Evolutionary conservation across 2,888 invertebrate species (phyloP).

Genomic region (Syritta pipiens): DNA sequence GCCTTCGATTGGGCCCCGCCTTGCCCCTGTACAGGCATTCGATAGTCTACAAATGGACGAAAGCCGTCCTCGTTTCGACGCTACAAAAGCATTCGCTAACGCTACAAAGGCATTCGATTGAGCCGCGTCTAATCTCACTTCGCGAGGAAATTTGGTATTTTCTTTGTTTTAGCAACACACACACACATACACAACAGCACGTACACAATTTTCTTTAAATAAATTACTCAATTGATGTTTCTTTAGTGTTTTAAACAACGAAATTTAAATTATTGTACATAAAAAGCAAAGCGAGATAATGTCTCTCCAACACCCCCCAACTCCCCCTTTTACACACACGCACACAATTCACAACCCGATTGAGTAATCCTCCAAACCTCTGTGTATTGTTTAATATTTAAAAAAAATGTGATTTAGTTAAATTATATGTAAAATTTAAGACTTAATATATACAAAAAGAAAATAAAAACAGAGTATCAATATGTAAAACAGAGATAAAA

Average conservation of each 20-base stretch:
- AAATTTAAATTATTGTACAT: slow-evolving; percentile 28
- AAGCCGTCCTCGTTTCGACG: no score
- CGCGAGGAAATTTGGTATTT: not conserved
- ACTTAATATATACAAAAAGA: slow-evolving; percentile 60
- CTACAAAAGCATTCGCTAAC: no score
- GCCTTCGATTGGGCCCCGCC: no score
- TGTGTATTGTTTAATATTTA: slow-evolving; percentile 63
- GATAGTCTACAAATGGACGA: no score
- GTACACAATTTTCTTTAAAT: not conserved
- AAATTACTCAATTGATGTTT: slow-evolving; percentile 14
- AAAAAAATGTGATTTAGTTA: slow-evolving; percentile 69
- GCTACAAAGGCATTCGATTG: no score
- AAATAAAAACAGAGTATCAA: slow-evolving; percentile 23
- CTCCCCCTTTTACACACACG: no score
- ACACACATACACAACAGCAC: not conserved
- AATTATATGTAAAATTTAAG: slow-evolving; percentile 66
- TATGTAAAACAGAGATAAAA: not conserved
- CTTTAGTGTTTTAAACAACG: slow-evolving; percentile 23
- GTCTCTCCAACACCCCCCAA: no score
- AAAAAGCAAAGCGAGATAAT: slow-evolving; percentile 2
- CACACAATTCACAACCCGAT: slow-evolving; percentile 63
- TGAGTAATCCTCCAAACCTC: slow-evolving; percentile 46
- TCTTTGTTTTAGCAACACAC: slow-evolving; percentile 11
- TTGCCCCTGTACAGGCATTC: no score
- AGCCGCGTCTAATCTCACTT: no score